Evolutionary conservation across 2,113 vertebrate species (phyloP).

Genomic region (Epinephelus fuscoguttatus): DNA sequence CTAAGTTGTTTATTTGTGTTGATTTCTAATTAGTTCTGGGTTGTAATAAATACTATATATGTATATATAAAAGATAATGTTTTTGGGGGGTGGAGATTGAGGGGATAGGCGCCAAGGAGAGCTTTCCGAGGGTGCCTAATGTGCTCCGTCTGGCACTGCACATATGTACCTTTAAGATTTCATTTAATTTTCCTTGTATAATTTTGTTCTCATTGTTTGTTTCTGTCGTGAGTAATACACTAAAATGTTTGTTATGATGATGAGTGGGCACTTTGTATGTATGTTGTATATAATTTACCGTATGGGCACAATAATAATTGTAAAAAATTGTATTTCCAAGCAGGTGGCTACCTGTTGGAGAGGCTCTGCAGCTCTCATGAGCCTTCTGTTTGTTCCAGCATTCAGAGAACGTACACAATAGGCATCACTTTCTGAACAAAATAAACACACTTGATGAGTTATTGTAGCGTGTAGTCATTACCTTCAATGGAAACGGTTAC

Average conservation of each 20-base stretch:
- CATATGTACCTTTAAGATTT: too few relatives aligned
- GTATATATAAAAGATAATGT: too few relatives aligned
- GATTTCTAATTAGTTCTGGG: too few relatives aligned
- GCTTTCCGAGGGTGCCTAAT: too few relatives aligned
- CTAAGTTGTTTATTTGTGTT: too few relatives aligned
- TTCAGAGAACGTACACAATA: neutral
- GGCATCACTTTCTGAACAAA: neutral
- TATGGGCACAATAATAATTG: neutral
- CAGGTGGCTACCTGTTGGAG: conserved; percentile 48
- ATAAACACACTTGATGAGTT: conserved; percentile 3
- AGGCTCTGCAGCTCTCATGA: neutral
- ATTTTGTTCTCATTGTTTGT: neutral
- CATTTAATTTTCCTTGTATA: too few relatives aligned
- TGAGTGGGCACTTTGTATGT: neutral
- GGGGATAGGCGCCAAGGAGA: too few relatives aligned
- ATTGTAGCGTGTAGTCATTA: conserved; percentile 16
- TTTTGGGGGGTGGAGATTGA: too few relatives aligned
- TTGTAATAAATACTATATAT: too few relatives aligned
- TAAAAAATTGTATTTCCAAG: conserved; percentile 1
- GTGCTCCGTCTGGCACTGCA: too few relatives aligned
- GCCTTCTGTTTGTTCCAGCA: conserved; percentile 19
- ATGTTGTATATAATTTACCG: neutral
- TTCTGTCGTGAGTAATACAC: neutral
- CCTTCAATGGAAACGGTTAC: conserved; percentile 17
- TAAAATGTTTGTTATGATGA: neutral